These are phyloP conservation scores for Plagodis dolabraria DNA, from an alignment of 2,888 invertebrate species.

Conservation along the genomic window DNA sequence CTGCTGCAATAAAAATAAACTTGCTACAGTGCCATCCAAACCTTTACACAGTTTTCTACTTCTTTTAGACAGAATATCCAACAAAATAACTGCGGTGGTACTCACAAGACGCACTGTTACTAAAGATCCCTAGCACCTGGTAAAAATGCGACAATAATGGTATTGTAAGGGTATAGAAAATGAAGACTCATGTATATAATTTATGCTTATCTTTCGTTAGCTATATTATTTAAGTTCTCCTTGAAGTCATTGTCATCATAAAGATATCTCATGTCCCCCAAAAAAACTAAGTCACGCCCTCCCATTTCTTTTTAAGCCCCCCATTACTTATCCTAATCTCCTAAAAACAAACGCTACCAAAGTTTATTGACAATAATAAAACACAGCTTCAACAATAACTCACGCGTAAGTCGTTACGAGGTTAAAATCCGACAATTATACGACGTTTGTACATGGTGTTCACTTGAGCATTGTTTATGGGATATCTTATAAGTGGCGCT, in stretches of 20 bases:
- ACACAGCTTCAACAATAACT: conserved; percentile 32
- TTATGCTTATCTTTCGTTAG: no score
- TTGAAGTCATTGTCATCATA: not conserved
- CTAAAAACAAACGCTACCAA: conserved; percentile 25
- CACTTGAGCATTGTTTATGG: conserved; percentile 69
- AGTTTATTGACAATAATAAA: conserved; percentile 40
- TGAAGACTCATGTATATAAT: no score
- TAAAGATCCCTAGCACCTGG: no score
- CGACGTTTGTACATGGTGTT: conserved; percentile 45
- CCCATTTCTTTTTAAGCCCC: conserved; percentile 32
- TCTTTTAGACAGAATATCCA: no score
- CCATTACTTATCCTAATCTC: conserved; percentile 24
- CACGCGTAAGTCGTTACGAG: conserved; percentile 51
- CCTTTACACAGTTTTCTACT: no score
- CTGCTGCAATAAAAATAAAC: no score
- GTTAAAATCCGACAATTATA: conserved; percentile 71
- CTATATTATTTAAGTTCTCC: not conserved
- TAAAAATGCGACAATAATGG: no score
- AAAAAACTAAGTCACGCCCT: conserved; percentile 6
- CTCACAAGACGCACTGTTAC: no score
- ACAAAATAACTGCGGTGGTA: no score
- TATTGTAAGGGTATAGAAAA: no score
- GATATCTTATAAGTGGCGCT: conserved; percentile 50
- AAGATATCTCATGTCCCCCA: not conserved
- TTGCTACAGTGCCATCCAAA: no score